phyloP scores from a whole-genome alignment of 2,888 invertebrate genomes.

The Caenorhabditis sp. region DNA sequence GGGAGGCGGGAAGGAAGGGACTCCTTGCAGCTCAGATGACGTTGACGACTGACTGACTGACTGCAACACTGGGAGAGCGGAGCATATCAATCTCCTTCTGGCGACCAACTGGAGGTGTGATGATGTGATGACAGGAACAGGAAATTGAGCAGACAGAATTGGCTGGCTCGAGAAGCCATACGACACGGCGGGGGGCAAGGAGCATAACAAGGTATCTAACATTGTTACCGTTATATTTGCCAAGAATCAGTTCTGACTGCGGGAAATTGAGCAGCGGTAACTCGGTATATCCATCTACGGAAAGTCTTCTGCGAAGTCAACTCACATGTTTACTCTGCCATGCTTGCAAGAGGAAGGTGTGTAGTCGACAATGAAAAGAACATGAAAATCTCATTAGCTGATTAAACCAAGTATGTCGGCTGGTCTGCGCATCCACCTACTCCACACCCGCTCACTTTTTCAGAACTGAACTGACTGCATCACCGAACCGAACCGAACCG shows the following conservation, averaged over 20 bases:
- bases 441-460: constrained; percentile 4
- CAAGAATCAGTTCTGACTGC: neutral
- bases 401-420: constrained; percentile 31
- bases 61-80: neutral
- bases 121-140: neutral
- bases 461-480: constrained; percentile 3
- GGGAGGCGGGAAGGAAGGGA: neutral
- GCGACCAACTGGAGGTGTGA: neutral
- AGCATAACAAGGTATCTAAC: too few relatives aligned
- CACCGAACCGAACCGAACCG: neutral
- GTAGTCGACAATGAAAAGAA: constrained; percentile 44
- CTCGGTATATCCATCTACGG: too few relatives aligned
- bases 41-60: too few relatives aligned
- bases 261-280: neutral
- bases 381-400: constrained; percentile 62
- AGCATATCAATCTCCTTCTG: constrained; percentile 5
- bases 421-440: neutral
- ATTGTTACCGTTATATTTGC: too few relatives aligned
- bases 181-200: neutral
- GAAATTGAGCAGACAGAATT: neutral
- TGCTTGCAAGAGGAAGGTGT: constrained; percentile 23
- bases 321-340: constrained; percentile 18
- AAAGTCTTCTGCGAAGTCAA: constrained; percentile 20
- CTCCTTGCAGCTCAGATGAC: too few relatives aligned
- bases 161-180: neutral